Conservation (phyloP, 2,113 vertebrate species). For the Eolophus roseicapilla region DNA sequence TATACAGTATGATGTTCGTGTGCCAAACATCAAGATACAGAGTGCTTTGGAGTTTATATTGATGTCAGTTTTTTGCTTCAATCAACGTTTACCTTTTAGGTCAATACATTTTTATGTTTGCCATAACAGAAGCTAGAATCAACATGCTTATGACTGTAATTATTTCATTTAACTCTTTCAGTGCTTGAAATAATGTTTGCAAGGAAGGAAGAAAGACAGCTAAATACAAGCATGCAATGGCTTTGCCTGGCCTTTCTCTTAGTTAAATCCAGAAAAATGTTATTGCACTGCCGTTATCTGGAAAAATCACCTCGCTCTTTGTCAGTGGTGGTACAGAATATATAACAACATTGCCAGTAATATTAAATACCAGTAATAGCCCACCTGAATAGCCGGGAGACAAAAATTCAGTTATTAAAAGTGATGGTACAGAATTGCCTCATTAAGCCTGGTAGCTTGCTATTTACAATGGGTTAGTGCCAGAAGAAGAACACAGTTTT, state of each 20-base stretch:
- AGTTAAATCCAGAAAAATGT: not conserved
- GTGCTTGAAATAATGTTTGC: not conserved
- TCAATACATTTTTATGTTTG: slow-evolving; percentile 48
- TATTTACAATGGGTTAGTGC: slow-evolving; percentile 34
- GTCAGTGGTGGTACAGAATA: not conserved
- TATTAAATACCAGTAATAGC: slow-evolving; percentile 58
- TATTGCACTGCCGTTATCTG: slow-evolving; percentile 21
- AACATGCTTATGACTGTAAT: not conserved
- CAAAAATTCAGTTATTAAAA: slow-evolving; percentile 63
- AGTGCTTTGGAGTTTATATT: slow-evolving; percentile 2
- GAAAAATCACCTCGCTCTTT: not conserved
- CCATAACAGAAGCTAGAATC: slow-evolving; percentile 59
- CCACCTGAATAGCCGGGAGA: slow-evolving; percentile 54
- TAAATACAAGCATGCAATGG: not conserved
- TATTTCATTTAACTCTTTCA: slow-evolving; percentile 20
- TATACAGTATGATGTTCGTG: not conserved
- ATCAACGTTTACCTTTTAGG: slow-evolving; percentile 57
- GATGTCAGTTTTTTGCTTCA: slow-evolving; percentile 49
- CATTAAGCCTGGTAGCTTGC: slow-evolving; percentile 5
- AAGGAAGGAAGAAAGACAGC: not conserved
- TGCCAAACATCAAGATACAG: slow-evolving; percentile 12
- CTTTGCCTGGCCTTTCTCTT: not conserved
- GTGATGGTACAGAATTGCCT: slow-evolving; percentile 34
- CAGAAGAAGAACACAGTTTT: slow-evolving; percentile 41
- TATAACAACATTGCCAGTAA: slow-evolving; percentile 36